Evolutionary conservation across 2,888 invertebrate species (phyloP).

Genomic region (Drosophila meridionalis): DNA sequence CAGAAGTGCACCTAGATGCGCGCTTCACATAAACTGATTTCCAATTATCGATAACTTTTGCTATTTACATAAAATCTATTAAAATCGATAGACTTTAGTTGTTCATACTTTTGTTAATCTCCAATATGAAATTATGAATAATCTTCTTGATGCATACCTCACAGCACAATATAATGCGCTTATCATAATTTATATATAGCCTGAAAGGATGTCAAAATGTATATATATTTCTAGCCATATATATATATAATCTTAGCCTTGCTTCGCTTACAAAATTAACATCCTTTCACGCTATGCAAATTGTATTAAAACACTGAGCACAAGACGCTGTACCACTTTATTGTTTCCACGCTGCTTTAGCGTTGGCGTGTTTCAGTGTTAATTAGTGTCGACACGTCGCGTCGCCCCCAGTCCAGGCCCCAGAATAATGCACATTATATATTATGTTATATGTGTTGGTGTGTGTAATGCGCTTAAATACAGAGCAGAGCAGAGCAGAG

Average conservation of each 20-base stretch:
- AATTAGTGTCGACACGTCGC: slow-evolving; percentile 40
- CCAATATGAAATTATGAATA: too few relatives aligned
- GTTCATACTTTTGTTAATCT: too few relatives aligned
- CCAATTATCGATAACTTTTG: too few relatives aligned
- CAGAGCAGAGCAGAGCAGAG: not conserved
- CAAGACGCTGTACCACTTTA: slow-evolving; percentile 9
- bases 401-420: slow-evolving; percentile 6
- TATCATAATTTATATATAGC: slow-evolving; percentile 1
- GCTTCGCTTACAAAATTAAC: not conserved
- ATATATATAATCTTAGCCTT: not conserved
- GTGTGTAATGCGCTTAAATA: slow-evolving; percentile 61
- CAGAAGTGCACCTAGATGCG: too few relatives aligned
- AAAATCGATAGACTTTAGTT: too few relatives aligned
- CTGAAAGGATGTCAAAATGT: not conserved
- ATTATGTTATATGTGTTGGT: slow-evolving; percentile 40
- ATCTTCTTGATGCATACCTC: not conserved
- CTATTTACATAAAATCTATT: too few relatives aligned
- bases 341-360: not conserved
- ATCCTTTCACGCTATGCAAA: slow-evolving; percentile 24
- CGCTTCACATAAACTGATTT: too few relatives aligned
- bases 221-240: not conserved
- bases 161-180: not conserved
- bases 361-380: slow-evolving; percentile 32
- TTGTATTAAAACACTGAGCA: slow-evolving; percentile 9
- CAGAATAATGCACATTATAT: slow-evolving; percentile 55